These are phyloP conservation scores for Clostera curtula DNA, from an alignment of 2,888 invertebrate genomes.

Conservation along the genomic window DNA sequence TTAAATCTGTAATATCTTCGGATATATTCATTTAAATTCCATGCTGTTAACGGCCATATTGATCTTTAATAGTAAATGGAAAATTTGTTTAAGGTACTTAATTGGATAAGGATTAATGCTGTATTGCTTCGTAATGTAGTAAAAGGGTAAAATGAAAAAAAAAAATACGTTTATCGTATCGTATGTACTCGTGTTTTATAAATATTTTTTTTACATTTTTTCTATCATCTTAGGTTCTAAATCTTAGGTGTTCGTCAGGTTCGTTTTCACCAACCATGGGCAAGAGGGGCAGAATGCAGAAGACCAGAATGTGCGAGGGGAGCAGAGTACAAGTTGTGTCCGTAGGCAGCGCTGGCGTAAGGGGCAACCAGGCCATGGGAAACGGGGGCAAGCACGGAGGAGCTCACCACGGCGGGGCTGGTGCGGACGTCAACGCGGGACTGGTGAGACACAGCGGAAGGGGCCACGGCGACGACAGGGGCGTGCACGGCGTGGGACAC, in stretches of 20 bases:
- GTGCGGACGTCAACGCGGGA: slow-evolving; percentile 56
- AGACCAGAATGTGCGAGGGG: slow-evolving; percentile 20
- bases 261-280: slow-evolving; percentile 57
- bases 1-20: too few relatives aligned
- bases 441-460: slow-evolving; percentile 67
- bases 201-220: slow-evolving; percentile 34
- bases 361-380: slow-evolving; percentile 18
- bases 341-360: slow-evolving; percentile 23
- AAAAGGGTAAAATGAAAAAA: not conserved
- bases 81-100: too few relatives aligned
- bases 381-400: slow-evolving; percentile 27
- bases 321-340: slow-evolving; percentile 27
- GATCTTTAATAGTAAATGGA: too few relatives aligned
- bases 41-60: too few relatives aligned
- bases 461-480: slow-evolving; percentile 40
- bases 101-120: too few relatives aligned
- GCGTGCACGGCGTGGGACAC: slow-evolving; percentile 33
- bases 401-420: slow-evolving; percentile 36
- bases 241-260: slow-evolving; percentile 48
- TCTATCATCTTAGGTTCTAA: slow-evolving; percentile 26
- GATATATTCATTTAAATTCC: too few relatives aligned
- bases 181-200: slow-evolving; percentile 20
- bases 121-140: not conserved
- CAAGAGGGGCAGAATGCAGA: slow-evolving; percentile 35
- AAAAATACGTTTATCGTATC: slow-evolving; percentile 2